Base-by-base conservation (phyloP, 2,888 invertebrate species). In the Nomada fucata region DNA sequence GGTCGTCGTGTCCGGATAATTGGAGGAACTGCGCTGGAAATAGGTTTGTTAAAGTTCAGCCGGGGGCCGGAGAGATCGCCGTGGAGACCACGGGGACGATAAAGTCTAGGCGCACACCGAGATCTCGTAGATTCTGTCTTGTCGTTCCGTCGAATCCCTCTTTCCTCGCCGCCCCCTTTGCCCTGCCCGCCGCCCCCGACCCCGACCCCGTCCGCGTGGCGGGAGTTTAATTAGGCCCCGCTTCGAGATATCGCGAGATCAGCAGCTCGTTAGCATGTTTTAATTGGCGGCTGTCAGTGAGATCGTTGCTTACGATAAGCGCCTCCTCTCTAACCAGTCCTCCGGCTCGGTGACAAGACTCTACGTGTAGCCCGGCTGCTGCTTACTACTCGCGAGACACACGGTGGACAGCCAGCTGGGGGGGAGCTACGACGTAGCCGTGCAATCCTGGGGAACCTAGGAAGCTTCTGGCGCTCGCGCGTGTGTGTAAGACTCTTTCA, bases 181-280 rank as follows among this genome's bases (percentile, higher is more conserved):
- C 78, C 74, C 70, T 76, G 72, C 79, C 70, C 15, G 68, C 78
- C 73, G 74, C 82, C 72, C 81, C 68, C 44, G 57, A 57, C 57
- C 70, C 63, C 52, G 44, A 79, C 83, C 81, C 73, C 67, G 71
- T 53, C 84, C 86, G 78, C 87, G 88, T 71, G 50, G 60, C 90
- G 90, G 88, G 91, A 91, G 92, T 93, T 93, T 93, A 93, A 93
- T 93, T 93, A 93, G 93, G 91, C 90, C 84, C 82, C 82, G 88
- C 83, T 86, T 64, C 68, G 83, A 91, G 92, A 92, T 92, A 92
- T 92, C 93, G 91, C 90, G 91, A 88, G 92, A 93, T 93, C 93
- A 92, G 92, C 93, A 92, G 93, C 93, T 93, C 93, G 93, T 93
- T 93, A 93, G 93, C 93, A 93, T 93, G 93, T 93, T 93, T 93